These are phyloP conservation scores for Phthorimaea operculella DNA, from an alignment of 1,140 invertebrate genomes.

Conservation along the genomic window DNA sequence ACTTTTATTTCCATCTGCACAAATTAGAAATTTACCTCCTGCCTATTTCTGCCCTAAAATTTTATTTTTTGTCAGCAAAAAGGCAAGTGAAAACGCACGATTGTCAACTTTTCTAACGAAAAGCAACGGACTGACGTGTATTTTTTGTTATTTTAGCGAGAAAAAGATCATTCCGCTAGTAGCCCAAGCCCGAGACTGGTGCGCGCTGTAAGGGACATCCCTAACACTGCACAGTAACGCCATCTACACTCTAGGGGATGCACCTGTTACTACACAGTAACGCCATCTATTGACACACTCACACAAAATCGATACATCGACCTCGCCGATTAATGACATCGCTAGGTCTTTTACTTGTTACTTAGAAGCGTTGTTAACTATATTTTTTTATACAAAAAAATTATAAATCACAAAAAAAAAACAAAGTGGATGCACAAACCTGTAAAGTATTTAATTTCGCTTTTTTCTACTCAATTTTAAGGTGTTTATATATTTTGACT, in stretches of 20 bases:
- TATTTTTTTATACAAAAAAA: conserved; percentile 52
- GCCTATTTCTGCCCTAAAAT: too few species aligned
- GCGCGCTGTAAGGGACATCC: conserved; percentile 18
- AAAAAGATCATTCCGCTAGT: conserved; percentile 55
- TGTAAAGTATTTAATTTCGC: conserved; percentile 53
- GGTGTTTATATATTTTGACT: conserved; percentile 65
- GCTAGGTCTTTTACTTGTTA: conserved; percentile 18
- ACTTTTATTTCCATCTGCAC: too few species aligned
- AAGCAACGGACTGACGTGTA: neutral
- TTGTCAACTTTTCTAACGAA: conserved; percentile 1
- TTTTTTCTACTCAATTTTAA: conserved; percentile 51
- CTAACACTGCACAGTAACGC: too few species aligned
- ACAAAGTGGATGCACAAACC: conserved; percentile 59
- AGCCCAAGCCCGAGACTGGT: conserved; percentile 59
- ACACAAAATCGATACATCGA: too few species aligned
- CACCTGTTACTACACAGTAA: too few species aligned
- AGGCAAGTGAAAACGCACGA: neutral
- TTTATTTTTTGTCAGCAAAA: neutral
- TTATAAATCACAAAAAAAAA: conserved; percentile 56
- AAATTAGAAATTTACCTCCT: too few species aligned
- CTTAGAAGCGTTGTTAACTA: conserved; percentile 34
- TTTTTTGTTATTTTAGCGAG: conserved; percentile 43
- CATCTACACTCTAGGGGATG: too few species aligned
- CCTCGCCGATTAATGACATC: too few species aligned
- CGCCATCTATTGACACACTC: too few species aligned